These are phyloP conservation scores for Salmo trutta DNA, from an alignment of 2,797 vertebrate genomes.

Conservation along the genomic window DNA sequence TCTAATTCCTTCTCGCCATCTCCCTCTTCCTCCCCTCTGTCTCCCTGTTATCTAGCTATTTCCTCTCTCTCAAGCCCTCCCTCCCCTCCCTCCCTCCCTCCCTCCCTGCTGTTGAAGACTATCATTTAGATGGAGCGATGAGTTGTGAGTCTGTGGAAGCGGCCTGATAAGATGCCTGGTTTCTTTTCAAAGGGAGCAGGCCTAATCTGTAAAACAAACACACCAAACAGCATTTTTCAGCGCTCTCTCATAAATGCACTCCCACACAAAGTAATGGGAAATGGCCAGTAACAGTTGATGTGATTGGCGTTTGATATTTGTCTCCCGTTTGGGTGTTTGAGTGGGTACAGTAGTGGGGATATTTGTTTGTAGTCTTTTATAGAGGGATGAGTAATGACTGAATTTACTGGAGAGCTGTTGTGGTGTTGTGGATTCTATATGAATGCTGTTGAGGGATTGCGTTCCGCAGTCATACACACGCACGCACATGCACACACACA, in stretches of 20 bases:
- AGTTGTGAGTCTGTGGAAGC: not conserved
- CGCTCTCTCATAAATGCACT: constrained; percentile 20
- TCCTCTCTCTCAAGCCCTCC: not conserved
- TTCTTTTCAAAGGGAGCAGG: constrained; percentile 5
- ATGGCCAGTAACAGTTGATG: not conserved
- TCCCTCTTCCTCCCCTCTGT: too few relatives aligned
- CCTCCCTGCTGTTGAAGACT: constrained; percentile 37
- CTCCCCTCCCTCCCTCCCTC: not conserved
- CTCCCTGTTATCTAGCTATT: not conserved
- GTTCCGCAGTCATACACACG: too few relatives aligned
- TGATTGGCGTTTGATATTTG: not conserved
- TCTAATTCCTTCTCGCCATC: not conserved
- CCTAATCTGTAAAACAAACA: constrained; percentile 24
- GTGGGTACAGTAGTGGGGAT: not conserved
- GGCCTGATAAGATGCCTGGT: constrained; percentile 50
- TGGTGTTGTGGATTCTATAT: too few relatives aligned
- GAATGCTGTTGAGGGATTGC: too few relatives aligned
- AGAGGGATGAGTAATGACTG: not conserved
- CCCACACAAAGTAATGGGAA: constrained; percentile 1
- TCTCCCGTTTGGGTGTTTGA: too few relatives aligned
- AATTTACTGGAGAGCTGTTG: too few relatives aligned
- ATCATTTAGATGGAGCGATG: constrained; percentile 5
- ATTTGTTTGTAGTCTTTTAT: not conserved
- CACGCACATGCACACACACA: too few relatives aligned
- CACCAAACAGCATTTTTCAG: not conserved